Evolutionary conservation across 2,797 vertebrate species (phyloP).

Genomic region (Emys orbicularis): DNA sequence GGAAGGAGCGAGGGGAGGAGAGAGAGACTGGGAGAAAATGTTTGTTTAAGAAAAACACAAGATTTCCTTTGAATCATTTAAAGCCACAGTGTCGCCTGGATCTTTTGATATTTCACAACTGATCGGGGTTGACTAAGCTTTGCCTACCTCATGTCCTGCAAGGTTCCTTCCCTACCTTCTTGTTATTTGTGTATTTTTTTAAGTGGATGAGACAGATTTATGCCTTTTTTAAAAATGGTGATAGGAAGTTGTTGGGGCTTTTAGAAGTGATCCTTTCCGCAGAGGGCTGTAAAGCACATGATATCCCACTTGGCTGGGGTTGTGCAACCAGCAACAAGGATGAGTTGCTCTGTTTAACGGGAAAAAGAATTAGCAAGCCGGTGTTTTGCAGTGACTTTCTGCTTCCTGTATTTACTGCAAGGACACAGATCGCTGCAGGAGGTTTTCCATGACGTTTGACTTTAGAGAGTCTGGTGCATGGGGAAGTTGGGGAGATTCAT

Average conservation of each 20-base stretch:
- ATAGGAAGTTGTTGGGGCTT: conserved; percentile 15
- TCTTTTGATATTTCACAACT: conserved; percentile 59
- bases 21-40: not conserved
- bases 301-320: not conserved
- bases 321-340: not conserved
- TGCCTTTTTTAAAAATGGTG: conserved; percentile 4
- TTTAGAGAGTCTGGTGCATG: not conserved
- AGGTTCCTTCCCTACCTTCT: not conserved
- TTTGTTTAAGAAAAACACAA: conserved; percentile 41
- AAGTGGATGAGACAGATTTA: conserved; percentile 22
- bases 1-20: conserved; percentile 44
- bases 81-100: conserved; percentile 58
- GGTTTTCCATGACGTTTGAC: not conserved
- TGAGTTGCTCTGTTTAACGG: not conserved
- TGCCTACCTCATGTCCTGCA: conserved; percentile 73
- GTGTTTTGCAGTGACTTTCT: conserved; percentile 43
- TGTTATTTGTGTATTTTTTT: not conserved
- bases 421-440: not conserved
- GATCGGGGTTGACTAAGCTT: conserved; percentile 42
- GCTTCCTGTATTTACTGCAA: not conserved
- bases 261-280: not conserved
- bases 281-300: not conserved
- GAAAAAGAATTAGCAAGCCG: not conserved
- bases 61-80: conserved; percentile 58
- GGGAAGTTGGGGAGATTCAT: not conserved